phyloP scores from a whole-genome alignment of 2,113 vertebrate genomes.

The Pleuronectes platessa region DNA sequence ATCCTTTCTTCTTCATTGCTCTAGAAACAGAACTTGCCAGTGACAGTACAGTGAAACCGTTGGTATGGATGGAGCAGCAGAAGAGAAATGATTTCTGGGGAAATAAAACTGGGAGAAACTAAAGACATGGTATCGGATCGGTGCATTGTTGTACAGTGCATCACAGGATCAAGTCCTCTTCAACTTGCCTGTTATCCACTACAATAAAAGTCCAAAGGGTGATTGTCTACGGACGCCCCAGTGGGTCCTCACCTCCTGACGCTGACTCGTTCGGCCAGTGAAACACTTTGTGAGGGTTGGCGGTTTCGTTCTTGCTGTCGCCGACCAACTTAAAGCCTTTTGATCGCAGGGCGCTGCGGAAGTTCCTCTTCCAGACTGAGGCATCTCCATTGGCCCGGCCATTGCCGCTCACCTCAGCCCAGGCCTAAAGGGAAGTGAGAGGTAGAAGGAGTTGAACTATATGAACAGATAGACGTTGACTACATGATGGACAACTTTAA shows the following conservation, averaged over 20 bases:
- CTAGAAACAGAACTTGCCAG: too few relatives aligned
- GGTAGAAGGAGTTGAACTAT: not conserved
- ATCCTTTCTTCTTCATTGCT: too few relatives aligned
- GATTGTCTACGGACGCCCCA: not conserved
- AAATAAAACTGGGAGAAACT: too few relatives aligned
- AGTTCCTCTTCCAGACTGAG: constrained; percentile 92
- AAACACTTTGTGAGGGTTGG: constrained; percentile 88
- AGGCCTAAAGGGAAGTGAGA: constrained; percentile 75
- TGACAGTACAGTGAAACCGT: too few relatives aligned
- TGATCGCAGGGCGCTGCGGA: constrained; percentile 87
- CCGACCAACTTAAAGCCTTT: constrained; percentile 75
- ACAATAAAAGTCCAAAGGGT: not conserved
- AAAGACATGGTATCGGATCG: too few relatives aligned
- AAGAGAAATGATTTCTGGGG: too few relatives aligned
- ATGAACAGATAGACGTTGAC: too few relatives aligned
- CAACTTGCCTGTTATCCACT: not conserved
- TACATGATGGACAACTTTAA: not conserved
- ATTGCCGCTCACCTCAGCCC: constrained; percentile 84
- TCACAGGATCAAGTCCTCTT: not conserved
- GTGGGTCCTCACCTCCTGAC: constrained; percentile 57
- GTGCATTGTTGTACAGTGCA: too few relatives aligned
- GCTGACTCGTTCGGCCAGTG: constrained; percentile 64
- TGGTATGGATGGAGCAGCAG: too few relatives aligned
- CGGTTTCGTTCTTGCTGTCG: constrained; percentile 83
- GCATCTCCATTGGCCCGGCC: constrained; percentile 73